A percentile compares a stretch with the other conserved stretches of the same genome.
phyloP scores from a whole-genome alignment of 2,888 invertebrate genomes.

The Pristionchus fissidentatus region DNA sequence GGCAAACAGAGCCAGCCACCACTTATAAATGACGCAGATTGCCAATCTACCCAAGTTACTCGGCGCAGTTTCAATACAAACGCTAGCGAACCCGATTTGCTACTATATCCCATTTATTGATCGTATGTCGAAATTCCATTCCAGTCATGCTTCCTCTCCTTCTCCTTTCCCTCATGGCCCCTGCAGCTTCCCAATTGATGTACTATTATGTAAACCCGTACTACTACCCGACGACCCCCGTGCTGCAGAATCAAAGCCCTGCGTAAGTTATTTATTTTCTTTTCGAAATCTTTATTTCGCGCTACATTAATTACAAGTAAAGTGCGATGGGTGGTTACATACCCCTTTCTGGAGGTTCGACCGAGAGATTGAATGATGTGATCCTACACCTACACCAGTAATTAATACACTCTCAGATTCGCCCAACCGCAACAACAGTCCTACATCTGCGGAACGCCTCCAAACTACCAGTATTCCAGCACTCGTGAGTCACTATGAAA shows the following conservation, averaged over 20 bases:
- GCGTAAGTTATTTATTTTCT: background rate
- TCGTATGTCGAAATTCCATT: background rate
- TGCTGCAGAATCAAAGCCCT: background rate
- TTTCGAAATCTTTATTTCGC: too few relatives aligned
- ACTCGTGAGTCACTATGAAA: conserved; percentile 9
- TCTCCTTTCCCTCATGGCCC: background rate
- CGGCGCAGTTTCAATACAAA: background rate
- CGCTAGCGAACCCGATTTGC: background rate
- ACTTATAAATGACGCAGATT: conserved; percentile 31
- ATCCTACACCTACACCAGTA: background rate
- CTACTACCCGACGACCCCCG: background rate
- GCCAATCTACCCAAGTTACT: background rate
- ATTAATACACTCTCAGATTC: background rate
- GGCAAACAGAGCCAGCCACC: conserved; percentile 24
- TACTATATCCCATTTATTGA: background rate
- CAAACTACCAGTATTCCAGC: background rate
- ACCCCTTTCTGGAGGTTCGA: background rate
- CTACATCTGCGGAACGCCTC: conserved; percentile 33
- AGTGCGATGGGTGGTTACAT: too few relatives aligned
- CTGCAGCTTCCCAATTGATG: background rate
- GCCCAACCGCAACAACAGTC: background rate
- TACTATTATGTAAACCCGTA: conserved; percentile 26
- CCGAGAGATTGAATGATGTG: too few relatives aligned
- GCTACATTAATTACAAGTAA: too few relatives aligned
- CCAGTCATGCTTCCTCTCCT: background rate